Evolutionary conservation across 2,797 vertebrate genomes (phyloP).

Genomic region (Muscicapa comitata): DNA sequence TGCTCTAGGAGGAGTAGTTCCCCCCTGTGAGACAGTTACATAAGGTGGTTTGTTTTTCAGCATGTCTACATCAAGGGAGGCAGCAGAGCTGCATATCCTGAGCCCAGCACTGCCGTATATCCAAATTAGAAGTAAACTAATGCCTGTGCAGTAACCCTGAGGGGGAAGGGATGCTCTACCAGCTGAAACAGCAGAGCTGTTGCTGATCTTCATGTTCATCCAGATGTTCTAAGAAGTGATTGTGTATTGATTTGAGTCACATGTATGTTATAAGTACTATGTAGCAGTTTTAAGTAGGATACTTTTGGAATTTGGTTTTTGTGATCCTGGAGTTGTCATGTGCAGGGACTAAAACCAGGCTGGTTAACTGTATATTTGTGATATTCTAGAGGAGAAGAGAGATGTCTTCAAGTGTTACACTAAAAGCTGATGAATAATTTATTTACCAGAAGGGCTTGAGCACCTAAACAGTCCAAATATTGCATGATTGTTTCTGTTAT

Average conservation of each 20-base stretch:
- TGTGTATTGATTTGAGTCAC: background rate
- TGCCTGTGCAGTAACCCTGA: background rate
- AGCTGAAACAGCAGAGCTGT: background rate
- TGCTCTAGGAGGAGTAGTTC: background rate
- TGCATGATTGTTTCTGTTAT: background rate
- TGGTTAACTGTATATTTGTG: background rate
- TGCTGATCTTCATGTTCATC: background rate
- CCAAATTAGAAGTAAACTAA: background rate
- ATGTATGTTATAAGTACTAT: background rate
- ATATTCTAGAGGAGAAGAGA: background rate
- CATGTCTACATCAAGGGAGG: accelerated
- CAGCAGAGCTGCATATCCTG: background rate
- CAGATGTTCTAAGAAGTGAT: background rate
- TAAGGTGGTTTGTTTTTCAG: background rate
- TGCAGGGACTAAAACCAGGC: background rate
- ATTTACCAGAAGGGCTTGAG: background rate
- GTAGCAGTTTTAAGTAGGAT: background rate
- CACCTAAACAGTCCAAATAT: background rate
- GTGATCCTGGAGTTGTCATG: background rate
- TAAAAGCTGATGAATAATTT: background rate
- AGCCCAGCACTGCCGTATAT: background rate
- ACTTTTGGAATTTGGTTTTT: background rate
- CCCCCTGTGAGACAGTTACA: background rate
- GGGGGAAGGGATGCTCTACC: background rate
- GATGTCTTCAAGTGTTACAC: background rate